Percentiles rank a stretch among this genome's conserved stretches.
Evolutionary conservation across 2,888 invertebrate species (phyloP).

Genomic region (Macaria liturata): DNA sequence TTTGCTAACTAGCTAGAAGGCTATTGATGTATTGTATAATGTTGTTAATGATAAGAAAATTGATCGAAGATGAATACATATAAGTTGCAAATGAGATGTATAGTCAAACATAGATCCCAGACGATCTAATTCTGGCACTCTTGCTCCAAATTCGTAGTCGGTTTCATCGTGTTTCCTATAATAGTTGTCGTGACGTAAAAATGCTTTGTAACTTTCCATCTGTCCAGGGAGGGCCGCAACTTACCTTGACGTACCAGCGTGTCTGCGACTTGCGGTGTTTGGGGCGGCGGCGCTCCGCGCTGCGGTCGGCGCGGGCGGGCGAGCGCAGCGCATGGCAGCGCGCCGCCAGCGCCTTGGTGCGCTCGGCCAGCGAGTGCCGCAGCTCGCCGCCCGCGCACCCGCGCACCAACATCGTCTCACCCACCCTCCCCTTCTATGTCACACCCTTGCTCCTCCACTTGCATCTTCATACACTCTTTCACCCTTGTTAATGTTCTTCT

Average conservation of each 20-base stretch:
- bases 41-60: too few species aligned
- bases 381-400: constrained; percentile 75
- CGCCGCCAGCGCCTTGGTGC: constrained; percentile 78
- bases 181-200: too few species aligned
- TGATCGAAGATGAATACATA: too few species aligned
- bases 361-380: constrained; percentile 77
- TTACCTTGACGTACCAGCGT: constrained; percentile 90
- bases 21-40: too few species aligned
- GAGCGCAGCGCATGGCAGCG: constrained; percentile 75
- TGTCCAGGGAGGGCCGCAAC: constrained; percentile 45
- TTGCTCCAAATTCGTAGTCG: too few species aligned
- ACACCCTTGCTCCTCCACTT: constrained; percentile 42
- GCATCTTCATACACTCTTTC: constrained; percentile 36
- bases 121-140: too few species aligned
- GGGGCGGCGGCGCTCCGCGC: constrained; percentile 64
- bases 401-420: constrained; percentile 72
- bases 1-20: too few species aligned
- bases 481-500: too few species aligned
- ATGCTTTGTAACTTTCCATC: too few species aligned
- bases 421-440: constrained; percentile 52
- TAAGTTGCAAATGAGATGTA: too few species aligned
- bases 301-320: constrained; percentile 62
- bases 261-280: constrained; percentile 82
- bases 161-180: too few species aligned
- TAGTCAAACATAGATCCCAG: too few species aligned